Conservation (phyloP, 2,113 vertebrate species). For the Melospiza georgiana region DNA sequence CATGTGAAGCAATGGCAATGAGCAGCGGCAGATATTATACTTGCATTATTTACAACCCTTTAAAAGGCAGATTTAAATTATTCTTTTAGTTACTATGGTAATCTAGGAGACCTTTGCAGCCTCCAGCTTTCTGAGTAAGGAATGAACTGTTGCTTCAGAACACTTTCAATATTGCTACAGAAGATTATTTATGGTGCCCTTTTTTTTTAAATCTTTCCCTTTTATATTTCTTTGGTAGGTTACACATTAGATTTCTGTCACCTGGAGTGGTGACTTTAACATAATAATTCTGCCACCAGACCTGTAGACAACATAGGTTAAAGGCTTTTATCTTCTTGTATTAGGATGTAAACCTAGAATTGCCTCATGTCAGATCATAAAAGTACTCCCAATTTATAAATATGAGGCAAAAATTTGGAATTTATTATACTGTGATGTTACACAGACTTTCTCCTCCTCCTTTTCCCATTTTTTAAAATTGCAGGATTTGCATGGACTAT, state of each 20-base stretch:
- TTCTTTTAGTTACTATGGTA: slow-evolving; percentile 68
- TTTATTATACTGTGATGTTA: neutral
- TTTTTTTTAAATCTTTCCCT: neutral
- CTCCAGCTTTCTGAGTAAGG: slow-evolving; percentile 45
- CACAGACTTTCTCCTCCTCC: neutral
- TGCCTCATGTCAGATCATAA: neutral
- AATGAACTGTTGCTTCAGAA: slow-evolving; percentile 54
- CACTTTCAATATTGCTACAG: slow-evolving; percentile 33
- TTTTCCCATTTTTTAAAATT: neutral
- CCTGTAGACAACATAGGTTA: neutral
- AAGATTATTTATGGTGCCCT: neutral
- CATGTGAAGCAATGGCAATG: neutral
- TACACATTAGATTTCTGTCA: neutral
- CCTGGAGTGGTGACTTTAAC: neutral
- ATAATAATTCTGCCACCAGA: neutral
- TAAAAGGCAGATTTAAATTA: slow-evolving; percentile 53
- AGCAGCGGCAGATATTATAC: neutral
- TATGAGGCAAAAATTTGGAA: neutral
- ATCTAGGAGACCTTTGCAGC: slow-evolving; percentile 56
- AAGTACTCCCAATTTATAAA: neutral
- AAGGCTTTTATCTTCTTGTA: neutral
- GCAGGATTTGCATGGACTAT: neutral
- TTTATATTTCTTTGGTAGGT: neutral
- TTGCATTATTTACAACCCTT: slow-evolving; percentile 61
- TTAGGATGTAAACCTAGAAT: neutral